Base-by-base conservation (phyloP, 2,888 invertebrate species). In the Caenorhabditis sp. region DNA sequence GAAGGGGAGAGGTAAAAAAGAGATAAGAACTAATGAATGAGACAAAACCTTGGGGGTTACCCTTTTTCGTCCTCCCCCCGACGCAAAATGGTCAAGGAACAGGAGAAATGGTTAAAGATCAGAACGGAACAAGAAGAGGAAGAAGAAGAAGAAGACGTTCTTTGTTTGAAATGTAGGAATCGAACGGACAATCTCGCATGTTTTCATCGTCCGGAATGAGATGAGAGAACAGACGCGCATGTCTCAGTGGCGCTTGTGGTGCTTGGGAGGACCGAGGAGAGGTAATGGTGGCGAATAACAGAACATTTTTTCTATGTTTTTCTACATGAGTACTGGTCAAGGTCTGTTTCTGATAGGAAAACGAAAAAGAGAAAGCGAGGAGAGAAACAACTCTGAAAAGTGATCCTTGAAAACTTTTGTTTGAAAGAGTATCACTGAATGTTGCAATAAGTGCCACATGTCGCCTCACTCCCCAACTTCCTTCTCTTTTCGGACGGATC, bases 401-500 rank as follows among this genome's bases (percentile, higher is more conserved):
- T 35, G 30, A 30, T 30, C 30, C 35, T 35, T 35, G 35, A 35
- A 35, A 9, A 9, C 2, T 35, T 9, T 7, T 7, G 4, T 2
- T 7, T 2, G 35, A n/a, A n/a, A 35, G 35, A 9, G 35, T 35
- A 35, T 35, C 11, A 35, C 13, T 9, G 35, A 50, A 48, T 66
- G 68, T 68, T 68, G 68, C 68, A 58, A 66, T 66, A 48, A 27
- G 50, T 20, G 58, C 58, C 68, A 68, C 58, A 58, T 68, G 68
- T 50, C 32, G 65, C 22, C 27, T 27, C 39, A 20, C 17, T 8
- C 62, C 20, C 17, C 26, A 17, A 26, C 37, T 41, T 20, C 32
- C 35, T 9, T 13, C 9, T 35, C 35, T 35, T 30, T 30, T 30
- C 30, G 11, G n/a, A n/a, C n/a, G n/a, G n/a, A n/a, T n/a, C n/a